A percentile compares a stretch with the other conserved stretches of the same genome.
These are phyloP conservation scores for Sapayoa aenigma DNA, from an alignment of 2,113 vertebrate species.

Conservation along the genomic window DNA sequence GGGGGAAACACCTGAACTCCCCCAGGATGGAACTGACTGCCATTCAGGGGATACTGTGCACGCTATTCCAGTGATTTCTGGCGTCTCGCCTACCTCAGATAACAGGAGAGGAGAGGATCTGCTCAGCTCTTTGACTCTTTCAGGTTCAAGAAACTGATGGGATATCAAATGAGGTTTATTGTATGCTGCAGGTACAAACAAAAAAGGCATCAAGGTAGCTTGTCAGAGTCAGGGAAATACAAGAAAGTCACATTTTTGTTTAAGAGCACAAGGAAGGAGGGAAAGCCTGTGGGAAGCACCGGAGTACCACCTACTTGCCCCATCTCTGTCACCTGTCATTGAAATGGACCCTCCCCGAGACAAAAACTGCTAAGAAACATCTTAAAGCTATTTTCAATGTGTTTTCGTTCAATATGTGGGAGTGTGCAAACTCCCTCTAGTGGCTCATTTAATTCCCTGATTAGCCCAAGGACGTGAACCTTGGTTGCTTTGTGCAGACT, in stretches of 20 bases:
- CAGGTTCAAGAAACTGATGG: slow-evolving; percentile 65
- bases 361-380: not conserved
- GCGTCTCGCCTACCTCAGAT: slow-evolving; percentile 65
- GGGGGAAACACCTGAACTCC: not conserved
- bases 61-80: not conserved
- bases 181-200: slow-evolving; percentile 57
- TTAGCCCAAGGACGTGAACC: not conserved
- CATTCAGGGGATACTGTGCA: not conserved
- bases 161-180: slow-evolving; percentile 60
- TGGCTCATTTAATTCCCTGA: not conserved
- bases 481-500: not conserved
- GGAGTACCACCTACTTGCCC: not conserved
- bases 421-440: slow-evolving; percentile 27
- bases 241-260: not conserved
- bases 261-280: not conserved
- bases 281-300: not conserved
- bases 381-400: not conserved
- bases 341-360: not conserved
- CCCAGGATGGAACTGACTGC: not conserved
- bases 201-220: not conserved
- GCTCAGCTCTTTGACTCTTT: slow-evolving; percentile 72
- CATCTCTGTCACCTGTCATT: not conserved
- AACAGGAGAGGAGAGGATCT: slow-evolving; percentile 70
- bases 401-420: not conserved
- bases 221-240: not conserved